Evolutionary conservation across 1,140 invertebrate genomes (phyloP).

Genomic region (Calephelis virginiensis): DNA sequence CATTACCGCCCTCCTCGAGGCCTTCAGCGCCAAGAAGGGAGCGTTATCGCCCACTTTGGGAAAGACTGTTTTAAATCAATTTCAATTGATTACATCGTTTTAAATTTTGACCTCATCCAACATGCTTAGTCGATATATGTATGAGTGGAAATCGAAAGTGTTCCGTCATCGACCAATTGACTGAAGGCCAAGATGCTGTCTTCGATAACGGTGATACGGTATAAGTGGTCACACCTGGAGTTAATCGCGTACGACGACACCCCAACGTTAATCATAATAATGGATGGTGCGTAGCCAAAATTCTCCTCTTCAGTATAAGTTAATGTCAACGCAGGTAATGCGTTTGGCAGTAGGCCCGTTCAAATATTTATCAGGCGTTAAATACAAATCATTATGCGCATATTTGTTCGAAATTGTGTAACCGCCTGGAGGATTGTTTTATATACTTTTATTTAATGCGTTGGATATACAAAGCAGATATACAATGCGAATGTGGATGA

Average conservation of each 20-base stretch:
- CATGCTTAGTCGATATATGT: not conserved
- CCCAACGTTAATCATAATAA: slow-evolving; percentile 43
- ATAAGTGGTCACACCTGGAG: slow-evolving; percentile 44
- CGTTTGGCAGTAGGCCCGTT: slow-evolving; percentile 31
- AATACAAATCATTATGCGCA: slow-evolving; percentile 2
- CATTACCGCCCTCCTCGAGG: no score
- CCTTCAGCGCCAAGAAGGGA: no score
- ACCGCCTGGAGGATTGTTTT: no score
- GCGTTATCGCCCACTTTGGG: no score
- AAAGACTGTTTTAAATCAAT: no score
- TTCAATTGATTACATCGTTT: no score
- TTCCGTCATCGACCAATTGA: slow-evolving; percentile 50
- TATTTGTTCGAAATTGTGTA: not conserved
- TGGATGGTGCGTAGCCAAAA: slow-evolving; percentile 22
- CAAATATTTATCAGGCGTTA: slow-evolving; percentile 14
- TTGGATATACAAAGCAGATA: no score
- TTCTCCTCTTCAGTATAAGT: slow-evolving; percentile 34
- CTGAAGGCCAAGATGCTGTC: slow-evolving; percentile 68
- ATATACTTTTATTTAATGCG: no score
- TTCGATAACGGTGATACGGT: slow-evolving; percentile 65
- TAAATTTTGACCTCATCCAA: no score
- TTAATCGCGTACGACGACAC: slow-evolving; percentile 48
- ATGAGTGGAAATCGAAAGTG: slow-evolving; percentile 52
- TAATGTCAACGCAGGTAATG: slow-evolving; percentile 46
- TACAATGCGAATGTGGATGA: no score